Evolutionary conservation across 37 sponge, comb jelly and placozoan species (phyloP).

Genomic region (Ephydatia muelleri): DNA sequence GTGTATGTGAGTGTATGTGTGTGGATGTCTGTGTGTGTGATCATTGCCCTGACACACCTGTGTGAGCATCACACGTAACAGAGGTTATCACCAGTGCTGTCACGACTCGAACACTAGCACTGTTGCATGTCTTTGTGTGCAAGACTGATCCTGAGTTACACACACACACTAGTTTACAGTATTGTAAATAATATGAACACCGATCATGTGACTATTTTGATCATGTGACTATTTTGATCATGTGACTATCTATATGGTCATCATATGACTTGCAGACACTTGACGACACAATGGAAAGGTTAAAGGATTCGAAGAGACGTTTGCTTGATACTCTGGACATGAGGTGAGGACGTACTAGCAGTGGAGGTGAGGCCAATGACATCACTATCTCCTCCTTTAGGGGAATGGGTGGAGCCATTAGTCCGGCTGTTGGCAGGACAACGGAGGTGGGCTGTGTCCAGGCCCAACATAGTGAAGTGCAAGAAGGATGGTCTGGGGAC

Average conservation of each 20-base stretch:
- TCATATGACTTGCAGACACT: conserved; percentile 8
- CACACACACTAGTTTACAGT: no score
- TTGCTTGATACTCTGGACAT: conserved; percentile 44
- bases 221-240: no score
- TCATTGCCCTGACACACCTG: no score
- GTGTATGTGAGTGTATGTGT: no score
- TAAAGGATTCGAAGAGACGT: conserved; percentile 12
- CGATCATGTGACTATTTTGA: no score
- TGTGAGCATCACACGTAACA: no score
- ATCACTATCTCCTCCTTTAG: background rate
- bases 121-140: no score
- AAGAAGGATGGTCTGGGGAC: conserved; percentile 25
- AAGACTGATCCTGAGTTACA: no score
- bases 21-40: background rate
- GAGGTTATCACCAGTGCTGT: no score
- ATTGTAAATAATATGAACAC: no score
- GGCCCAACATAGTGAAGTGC: conserved; percentile 1
- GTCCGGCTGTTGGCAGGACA: conserved; percentile 32
- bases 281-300: conserved; percentile 24
- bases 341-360: conserved; percentile 2
- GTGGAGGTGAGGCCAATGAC: background rate
- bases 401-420: conserved; percentile 55
- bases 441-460: background rate
- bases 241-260: no score
- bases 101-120: no score